These are phyloP conservation scores for Propithecus coquereli DNA, from an alignment of 2,113 vertebrate genomes.

Conservation along the genomic window DNA sequence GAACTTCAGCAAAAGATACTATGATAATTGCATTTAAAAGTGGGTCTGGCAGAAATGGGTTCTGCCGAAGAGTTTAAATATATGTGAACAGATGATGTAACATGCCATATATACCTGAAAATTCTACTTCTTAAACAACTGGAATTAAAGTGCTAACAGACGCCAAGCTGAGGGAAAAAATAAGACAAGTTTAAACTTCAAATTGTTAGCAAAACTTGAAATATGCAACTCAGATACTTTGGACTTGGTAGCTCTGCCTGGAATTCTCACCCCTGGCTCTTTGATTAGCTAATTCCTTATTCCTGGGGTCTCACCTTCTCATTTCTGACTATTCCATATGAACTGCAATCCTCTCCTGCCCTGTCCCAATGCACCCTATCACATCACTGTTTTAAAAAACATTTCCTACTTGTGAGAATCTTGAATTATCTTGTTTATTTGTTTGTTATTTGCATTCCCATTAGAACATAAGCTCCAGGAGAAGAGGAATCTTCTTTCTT, in stretches of 20 bases:
- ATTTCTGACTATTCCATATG: neutral
- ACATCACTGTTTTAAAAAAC: neutral
- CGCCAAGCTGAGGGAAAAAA: neutral
- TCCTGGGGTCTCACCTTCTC: neutral
- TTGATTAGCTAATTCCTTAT: neutral
- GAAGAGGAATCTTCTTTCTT: neutral
- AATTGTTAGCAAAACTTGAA: neutral
- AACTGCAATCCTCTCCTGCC: neutral
- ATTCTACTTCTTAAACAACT: conserved; percentile 1
- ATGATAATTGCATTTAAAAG: neutral
- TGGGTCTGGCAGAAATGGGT: neutral
- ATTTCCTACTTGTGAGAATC: neutral
- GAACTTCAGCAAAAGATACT: neutral
- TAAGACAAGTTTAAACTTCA: neutral
- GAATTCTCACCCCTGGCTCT: neutral
- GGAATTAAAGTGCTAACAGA: conserved; percentile 4
- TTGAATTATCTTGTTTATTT: neutral
- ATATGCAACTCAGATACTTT: neutral
- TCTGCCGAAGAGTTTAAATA: neutral
- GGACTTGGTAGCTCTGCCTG: neutral
- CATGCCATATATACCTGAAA: neutral
- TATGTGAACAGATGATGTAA: neutral
- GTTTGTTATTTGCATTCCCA: neutral
- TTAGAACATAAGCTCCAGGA: neutral
- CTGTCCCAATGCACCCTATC: neutral